phyloP scores from a whole-genome alignment of 2,888 invertebrate genomes.

The Hesperia comma region DNA sequence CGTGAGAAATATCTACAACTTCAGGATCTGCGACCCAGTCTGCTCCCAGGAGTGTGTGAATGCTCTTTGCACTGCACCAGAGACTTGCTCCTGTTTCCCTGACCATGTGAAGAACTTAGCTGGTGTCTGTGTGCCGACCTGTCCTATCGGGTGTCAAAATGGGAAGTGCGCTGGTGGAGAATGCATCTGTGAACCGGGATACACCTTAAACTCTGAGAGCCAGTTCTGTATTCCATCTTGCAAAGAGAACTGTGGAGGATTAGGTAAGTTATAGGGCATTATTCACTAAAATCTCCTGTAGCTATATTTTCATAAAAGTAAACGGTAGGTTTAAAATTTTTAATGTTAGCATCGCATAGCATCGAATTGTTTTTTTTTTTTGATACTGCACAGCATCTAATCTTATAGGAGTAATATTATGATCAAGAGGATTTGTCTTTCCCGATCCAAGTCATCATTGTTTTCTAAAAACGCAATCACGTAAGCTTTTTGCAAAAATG shows the following conservation, averaged over 20 bases:
- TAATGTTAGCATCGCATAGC: too few species aligned
- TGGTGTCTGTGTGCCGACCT: slow-evolving; percentile 85
- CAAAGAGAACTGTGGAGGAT: slow-evolving; percentile 73
- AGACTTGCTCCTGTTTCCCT: slow-evolving; percentile 85
- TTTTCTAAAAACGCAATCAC: too few species aligned
- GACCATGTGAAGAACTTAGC: slow-evolving; percentile 83
- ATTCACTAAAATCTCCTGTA: too few species aligned
- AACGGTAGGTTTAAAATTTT: too few species aligned
- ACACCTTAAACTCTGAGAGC: slow-evolving; percentile 79
- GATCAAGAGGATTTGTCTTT: too few species aligned
- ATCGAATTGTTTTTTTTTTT: too few species aligned
- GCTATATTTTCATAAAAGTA: too few species aligned
- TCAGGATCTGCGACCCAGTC: slow-evolving; percentile 84
- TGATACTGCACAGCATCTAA: too few species aligned
- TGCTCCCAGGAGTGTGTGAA: slow-evolving; percentile 86
- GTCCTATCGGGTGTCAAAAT: slow-evolving; percentile 87
- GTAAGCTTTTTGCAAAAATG: too few species aligned
- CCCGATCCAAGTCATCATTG: too few species aligned
- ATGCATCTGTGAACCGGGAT: slow-evolving; percentile 86
- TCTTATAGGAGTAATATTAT: too few species aligned
- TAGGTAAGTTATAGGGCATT: slow-evolving; percentile 59
- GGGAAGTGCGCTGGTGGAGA: slow-evolving; percentile 85
- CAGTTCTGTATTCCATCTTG: slow-evolving; percentile 86
- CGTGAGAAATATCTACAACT: slow-evolving; percentile 83
- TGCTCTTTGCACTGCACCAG: slow-evolving; percentile 85